phyloP scores from a whole-genome alignment of 2,113 vertebrate genomes.

The Mirza zaza region DNA sequence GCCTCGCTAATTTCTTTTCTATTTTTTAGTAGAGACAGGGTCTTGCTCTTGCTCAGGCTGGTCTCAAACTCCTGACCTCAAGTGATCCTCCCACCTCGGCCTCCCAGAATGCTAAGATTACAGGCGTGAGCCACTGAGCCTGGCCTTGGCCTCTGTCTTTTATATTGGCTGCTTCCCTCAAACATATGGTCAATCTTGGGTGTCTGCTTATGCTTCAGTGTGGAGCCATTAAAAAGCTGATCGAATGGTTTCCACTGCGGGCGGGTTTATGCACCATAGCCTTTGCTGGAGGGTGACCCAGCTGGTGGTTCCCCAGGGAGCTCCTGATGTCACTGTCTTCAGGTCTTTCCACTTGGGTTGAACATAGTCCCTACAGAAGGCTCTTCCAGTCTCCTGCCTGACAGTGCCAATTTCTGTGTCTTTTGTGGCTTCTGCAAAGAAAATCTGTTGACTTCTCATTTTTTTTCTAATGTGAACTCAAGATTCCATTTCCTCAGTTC shows the following conservation, averaged over 20 bases:
- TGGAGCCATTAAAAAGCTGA: not conserved
- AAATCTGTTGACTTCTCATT: not conserved
- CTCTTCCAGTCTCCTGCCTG: not conserved
- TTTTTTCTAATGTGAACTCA: not conserved
- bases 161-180: not conserved
- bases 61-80: too few species aligned
- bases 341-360: not conserved
- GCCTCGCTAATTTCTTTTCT: too few species aligned
- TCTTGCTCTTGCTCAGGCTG: too few species aligned
- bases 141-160: not conserved
- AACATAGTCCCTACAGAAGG: not conserved
- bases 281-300: not conserved
- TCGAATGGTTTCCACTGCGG: not conserved
- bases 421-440: not conserved
- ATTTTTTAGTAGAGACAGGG: too few species aligned
- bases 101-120: too few species aligned
- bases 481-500: not conserved
- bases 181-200: not conserved
- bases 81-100: too few species aligned
- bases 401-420: not conserved
- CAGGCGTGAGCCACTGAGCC: too few species aligned
- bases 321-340: not conserved
- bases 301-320: not conserved
- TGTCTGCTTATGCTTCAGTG: not conserved
- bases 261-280: too few species aligned